These are phyloP conservation scores for Psilopsiagon aymara DNA, from an alignment of 2,113 vertebrate genomes.

Conservation along the genomic window DNA sequence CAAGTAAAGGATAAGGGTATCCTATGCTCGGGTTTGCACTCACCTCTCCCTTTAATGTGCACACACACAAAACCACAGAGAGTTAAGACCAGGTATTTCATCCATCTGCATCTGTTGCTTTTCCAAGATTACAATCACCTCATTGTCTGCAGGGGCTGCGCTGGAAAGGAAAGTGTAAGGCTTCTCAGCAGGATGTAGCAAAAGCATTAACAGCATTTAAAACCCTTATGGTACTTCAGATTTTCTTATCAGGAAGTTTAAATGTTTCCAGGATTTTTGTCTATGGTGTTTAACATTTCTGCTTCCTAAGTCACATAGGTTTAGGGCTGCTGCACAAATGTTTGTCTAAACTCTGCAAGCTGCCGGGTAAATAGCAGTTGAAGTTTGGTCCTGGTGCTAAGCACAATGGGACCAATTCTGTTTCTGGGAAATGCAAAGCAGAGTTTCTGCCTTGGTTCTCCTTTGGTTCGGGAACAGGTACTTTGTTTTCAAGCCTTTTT, in stretches of 20 bases:
- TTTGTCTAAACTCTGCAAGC: background rate
- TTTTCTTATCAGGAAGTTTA: slow-evolving; percentile 24
- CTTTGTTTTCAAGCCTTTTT: background rate
- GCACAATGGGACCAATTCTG: background rate
- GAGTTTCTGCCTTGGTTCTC: background rate
- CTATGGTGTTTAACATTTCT: background rate
- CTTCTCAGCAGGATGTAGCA: background rate
- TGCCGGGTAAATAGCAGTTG: slow-evolving; percentile 25
- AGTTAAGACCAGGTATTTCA: background rate
- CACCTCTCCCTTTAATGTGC: background rate
- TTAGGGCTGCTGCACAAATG: background rate
- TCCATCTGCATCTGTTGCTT: background rate
- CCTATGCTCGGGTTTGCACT: background rate
- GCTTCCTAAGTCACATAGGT: background rate
- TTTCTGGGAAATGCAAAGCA: background rate
- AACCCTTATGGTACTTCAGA: background rate
- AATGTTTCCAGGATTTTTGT: background rate
- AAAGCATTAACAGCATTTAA: background rate
- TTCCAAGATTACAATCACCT: slow-evolving; percentile 12
- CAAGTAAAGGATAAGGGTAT: background rate
- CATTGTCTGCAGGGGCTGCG: background rate
- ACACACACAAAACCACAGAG: background rate
- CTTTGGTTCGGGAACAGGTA: background rate
- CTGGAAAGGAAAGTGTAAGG: background rate
- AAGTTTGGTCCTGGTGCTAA: background rate